Percentiles rank a stretch among this genome's conserved stretches.
Evolutionary conservation across 2,888 invertebrate species (phyloP).

Genomic region (Nebria brevicollis): DNA sequence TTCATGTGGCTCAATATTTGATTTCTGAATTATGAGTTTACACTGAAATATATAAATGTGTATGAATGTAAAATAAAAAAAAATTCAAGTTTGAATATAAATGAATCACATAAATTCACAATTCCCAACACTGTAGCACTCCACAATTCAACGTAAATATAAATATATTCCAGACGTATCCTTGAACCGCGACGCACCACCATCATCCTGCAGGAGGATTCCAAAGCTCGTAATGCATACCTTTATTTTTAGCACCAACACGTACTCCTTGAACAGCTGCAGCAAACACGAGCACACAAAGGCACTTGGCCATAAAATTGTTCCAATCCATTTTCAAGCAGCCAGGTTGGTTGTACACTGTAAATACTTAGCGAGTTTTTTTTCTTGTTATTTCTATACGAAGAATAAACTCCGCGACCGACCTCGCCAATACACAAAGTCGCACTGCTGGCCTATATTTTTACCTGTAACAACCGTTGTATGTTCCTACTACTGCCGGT

Average conservation of each 20-base stretch:
- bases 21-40: no score
- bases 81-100: not conserved
- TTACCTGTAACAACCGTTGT: slow-evolving; percentile 68
- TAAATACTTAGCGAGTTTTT: slow-evolving; percentile 52
- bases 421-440: slow-evolving; percentile 31
- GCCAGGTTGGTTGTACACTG: not conserved
- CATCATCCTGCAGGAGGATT: slow-evolving; percentile 4
- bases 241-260: slow-evolving; percentile 69
- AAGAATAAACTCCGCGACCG: slow-evolving; percentile 20
- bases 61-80: no score
- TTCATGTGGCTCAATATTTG: no score
- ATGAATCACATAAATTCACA: not conserved
- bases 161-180: not conserved
- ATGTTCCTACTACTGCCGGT: slow-evolving; percentile 51
- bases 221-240: slow-evolving; percentile 57
- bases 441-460: slow-evolving; percentile 68
- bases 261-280: slow-evolving; percentile 68
- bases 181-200: not conserved
- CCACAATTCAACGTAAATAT: not conserved
- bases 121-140: not conserved
- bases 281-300: slow-evolving; percentile 66
- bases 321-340: slow-evolving; percentile 40
- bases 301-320: slow-evolving; percentile 64
- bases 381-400: slow-evolving; percentile 49
- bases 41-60: no score